Conservation (phyloP, 2,888 invertebrate genomes). For the Anagyrus pseudococci region DNA sequence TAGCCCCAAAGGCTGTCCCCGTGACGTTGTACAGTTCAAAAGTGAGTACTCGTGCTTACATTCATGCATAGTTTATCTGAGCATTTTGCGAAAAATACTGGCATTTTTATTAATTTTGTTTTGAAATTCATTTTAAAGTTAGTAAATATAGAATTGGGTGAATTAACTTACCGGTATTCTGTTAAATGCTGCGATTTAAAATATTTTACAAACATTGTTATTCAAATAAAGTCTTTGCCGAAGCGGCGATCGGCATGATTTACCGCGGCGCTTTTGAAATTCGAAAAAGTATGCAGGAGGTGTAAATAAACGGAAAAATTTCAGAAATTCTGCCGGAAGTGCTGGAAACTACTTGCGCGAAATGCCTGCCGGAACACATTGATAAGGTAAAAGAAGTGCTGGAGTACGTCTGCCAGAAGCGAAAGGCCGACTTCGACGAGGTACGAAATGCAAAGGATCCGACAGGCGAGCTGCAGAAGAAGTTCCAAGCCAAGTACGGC, state of each 20-base stretch:
- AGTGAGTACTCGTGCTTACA: conserved; percentile 41
- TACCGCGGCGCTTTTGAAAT: too few relatives aligned
- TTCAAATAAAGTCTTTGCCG: too few relatives aligned
- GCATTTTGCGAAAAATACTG: too few relatives aligned
- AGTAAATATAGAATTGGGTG: too few relatives aligned
- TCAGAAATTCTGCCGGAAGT: conserved; percentile 42
- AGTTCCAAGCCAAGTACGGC: conserved; percentile 43
- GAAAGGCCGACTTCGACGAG: conserved; percentile 39
- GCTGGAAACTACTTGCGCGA: conserved; percentile 39
- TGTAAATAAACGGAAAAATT: conserved; percentile 10
- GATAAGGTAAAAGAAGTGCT: conserved; percentile 35
- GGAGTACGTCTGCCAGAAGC: conserved; percentile 40
- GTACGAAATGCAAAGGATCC: conserved; percentile 38
- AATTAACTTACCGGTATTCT: too few relatives aligned
- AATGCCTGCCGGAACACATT: conserved; percentile 42
- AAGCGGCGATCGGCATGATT: too few relatives aligned
- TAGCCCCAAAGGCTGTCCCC: conserved; percentile 38
- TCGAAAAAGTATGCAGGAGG: too few relatives aligned
- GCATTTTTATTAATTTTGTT: too few relatives aligned
- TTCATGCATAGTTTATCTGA: too few relatives aligned
- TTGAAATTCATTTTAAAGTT: too few relatives aligned
- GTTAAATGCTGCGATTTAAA: too few relatives aligned
- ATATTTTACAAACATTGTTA: too few relatives aligned
- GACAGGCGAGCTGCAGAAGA: conserved; percentile 27
- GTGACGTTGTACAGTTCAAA: conserved; percentile 37